Base-by-base conservation (phyloP, 2,888 invertebrate species). In the Lamellibrachia satsuma region DNA sequence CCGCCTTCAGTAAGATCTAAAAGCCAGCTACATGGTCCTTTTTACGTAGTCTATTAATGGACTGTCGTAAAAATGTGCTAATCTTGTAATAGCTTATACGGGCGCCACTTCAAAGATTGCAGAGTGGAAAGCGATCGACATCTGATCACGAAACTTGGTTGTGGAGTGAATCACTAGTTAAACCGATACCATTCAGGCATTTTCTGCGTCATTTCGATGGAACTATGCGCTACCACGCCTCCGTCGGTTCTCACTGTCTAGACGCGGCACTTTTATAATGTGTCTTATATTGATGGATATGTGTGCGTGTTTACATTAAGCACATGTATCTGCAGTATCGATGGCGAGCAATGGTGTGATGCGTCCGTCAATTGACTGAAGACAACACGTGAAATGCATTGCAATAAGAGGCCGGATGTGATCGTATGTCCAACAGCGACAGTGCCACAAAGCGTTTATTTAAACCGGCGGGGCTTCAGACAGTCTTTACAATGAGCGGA, bases 371-470 rank as follows among this genome's bases (percentile, higher is more conserved):
- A n/a, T n/a, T 22, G 4, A 22, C 6, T 22, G 75, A 75, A 75
- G 75, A 75, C 22, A n/a, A 75, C 75, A 75, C 75, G 75, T 75
- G 75, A 75, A 75, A n/a, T 15, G 75, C 75, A 75, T 75, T 22
- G 75, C 75, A 75, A 75, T 22, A 11, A 11, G 22, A 15, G 75
- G 22, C 75, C 75, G 75, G 75, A 75, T 75, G 75, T 75, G 75
- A 75, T 75, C 75, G 75, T 15, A 75, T 75, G 22, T 22, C 75
- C 75, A n/a, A 6, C 75, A 6, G 15, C 75, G 75, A 22, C 75
- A 75, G 22, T 75, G 75, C 75, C 75, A 75, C 75, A 75, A 75
- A 75, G 75, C 75, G 75, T 75, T 75, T 75, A 75, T 75, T 75
- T 75, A 75, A 75, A 75, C 75, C 75, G 15, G 15, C 75, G 75